A percentile compares a stretch with the other conserved stretches of the same genome.
Conservation (phyloP, 2,888 invertebrate genomes). For the Tenthredo mesomela region DNA sequence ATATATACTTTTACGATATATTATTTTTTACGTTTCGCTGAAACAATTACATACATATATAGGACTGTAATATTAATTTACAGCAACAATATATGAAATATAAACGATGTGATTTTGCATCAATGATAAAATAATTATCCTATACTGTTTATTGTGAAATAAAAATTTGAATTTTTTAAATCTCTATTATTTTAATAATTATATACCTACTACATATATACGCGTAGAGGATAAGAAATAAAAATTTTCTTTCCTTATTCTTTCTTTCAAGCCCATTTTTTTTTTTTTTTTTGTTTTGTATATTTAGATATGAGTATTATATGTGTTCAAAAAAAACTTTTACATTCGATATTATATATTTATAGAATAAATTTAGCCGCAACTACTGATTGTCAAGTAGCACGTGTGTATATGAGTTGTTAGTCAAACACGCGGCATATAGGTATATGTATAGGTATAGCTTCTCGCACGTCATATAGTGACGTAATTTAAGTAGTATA, state of each 20-base stretch:
- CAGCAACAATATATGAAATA: neutral
- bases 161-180: neutral
- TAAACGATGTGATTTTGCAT: neutral
- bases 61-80: neutral
- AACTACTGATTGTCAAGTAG: constrained; percentile 16
- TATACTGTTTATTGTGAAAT: neutral
- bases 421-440: constrained; percentile 9
- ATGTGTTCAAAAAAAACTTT: neutral
- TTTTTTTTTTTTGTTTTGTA: neutral
- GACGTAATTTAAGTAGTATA: constrained; percentile 44
- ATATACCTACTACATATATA: neutral
- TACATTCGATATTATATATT: neutral
- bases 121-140: neutral
- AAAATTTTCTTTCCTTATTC: neutral
- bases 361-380: neutral
- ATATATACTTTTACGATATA: neutral
- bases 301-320: neutral
- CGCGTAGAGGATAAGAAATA: neutral
- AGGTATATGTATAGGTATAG: too few relatives aligned
- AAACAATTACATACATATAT: neutral
- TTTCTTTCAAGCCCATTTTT: neutral
- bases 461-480: constrained; percentile 3
- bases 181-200: neutral
- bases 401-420: constrained; percentile 22
- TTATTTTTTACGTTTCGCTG: neutral